These are phyloP conservation scores for Gandaritis pyraliata DNA, from an alignment of 2,888 invertebrate genomes.

Conservation along the genomic window DNA sequence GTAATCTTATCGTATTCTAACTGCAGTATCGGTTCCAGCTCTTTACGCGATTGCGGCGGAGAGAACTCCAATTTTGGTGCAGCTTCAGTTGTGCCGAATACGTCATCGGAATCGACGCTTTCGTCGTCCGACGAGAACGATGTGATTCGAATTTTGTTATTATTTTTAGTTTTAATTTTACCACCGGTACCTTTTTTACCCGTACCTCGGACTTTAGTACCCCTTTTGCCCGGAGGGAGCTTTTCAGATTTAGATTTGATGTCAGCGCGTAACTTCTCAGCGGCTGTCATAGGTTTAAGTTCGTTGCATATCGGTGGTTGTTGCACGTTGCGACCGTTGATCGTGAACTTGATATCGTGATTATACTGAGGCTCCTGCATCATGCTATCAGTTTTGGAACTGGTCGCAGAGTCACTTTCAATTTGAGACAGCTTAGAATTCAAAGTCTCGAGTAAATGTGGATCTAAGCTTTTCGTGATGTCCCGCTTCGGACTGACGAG, in stretches of 20 bases:
- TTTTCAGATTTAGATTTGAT: slow-evolving; percentile 86
- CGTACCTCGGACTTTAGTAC: slow-evolving; percentile 86
- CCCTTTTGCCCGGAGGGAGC: slow-evolving; percentile 84
- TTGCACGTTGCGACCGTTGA: slow-evolving; percentile 74
- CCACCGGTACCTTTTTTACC: slow-evolving; percentile 83
- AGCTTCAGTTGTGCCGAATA: slow-evolving; percentile 90
- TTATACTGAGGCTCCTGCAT: slow-evolving; percentile 81
- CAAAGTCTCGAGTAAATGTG: slow-evolving; percentile 86
- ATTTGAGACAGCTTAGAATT: slow-evolving; percentile 90
- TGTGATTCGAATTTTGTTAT: slow-evolving; percentile 89
- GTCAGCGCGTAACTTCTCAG: slow-evolving; percentile 79
- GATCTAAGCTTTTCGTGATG: slow-evolving; percentile 88
- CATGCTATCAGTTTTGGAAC: slow-evolving; percentile 89
- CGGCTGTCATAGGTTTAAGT: slow-evolving; percentile 73
- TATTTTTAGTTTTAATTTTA: slow-evolving; percentile 85
- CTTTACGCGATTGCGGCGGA: slow-evolving; percentile 90
- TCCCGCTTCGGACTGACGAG: slow-evolving; percentile 88
- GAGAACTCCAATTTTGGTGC: slow-evolving; percentile 90
- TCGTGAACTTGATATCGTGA: slow-evolving; percentile 83
- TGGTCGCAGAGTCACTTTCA: slow-evolving; percentile 90
- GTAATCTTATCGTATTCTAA: slow-evolving; percentile 89
- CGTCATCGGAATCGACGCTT: slow-evolving; percentile 90
- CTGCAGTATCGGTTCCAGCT: slow-evolving; percentile 89
- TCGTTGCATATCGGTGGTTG: slow-evolving; percentile 75
- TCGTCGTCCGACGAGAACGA: slow-evolving; percentile 91